A percentile compares a stretch with the other conserved stretches of the same genome.
These are phyloP conservation scores for Clarias batrachus DNA, from an alignment of 2,113 vertebrate species.

Conservation along the genomic window DNA sequence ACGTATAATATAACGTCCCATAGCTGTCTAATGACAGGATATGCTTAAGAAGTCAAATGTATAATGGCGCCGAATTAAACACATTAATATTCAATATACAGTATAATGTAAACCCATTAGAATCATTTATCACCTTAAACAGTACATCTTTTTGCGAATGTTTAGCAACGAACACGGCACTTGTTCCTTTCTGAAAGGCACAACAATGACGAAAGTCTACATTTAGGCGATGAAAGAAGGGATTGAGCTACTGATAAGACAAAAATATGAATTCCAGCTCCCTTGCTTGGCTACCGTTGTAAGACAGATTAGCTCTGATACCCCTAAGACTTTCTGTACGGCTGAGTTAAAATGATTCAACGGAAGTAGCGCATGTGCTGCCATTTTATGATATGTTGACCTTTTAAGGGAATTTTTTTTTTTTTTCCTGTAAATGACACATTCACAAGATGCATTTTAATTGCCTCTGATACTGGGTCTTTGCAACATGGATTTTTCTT, in stretches of 20 bases:
- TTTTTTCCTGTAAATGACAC: slow-evolving; percentile 19
- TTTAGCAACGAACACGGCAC: neutral
- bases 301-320: slow-evolving; percentile 25
- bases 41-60: neutral
- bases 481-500: slow-evolving; percentile 10
- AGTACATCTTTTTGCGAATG: neutral
- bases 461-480: slow-evolving; percentile 21
- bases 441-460: slow-evolving; percentile 46
- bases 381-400: slow-evolving; percentile 20
- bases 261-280: slow-evolving; percentile 9
- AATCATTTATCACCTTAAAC: neutral
- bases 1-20: slow-evolving; percentile 9
- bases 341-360: slow-evolving; percentile 34
- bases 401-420: slow-evolving; percentile 29
- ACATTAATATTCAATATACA: neutral
- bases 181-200: neutral
- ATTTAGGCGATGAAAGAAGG: neutral
- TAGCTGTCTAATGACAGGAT: neutral
- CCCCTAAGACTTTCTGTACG: slow-evolving; percentile 20
- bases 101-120: neutral
- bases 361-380: slow-evolving; percentile 16
- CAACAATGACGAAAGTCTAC: neutral
- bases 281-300: slow-evolving; percentile 1
- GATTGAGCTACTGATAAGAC: neutral
- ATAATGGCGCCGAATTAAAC: neutral